phyloP scores from a whole-genome alignment of 1,140 invertebrate species.

The Palaemon carinicauda region DNA sequence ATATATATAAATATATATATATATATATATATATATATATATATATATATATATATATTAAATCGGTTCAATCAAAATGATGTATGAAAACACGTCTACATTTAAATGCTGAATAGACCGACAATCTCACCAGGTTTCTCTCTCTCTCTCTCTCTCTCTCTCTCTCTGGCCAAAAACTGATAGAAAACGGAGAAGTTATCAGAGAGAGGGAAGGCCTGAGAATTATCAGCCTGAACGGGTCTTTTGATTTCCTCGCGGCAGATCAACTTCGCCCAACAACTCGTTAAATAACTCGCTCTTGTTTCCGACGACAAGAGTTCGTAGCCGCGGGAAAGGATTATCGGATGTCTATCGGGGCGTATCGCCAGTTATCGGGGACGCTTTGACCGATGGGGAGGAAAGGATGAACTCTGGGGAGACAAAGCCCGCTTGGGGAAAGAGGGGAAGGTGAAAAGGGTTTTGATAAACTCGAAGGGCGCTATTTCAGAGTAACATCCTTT shows the following conservation, averaged over 20 bases:
- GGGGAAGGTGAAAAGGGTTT: background rate
- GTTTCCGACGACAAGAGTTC: conserved; percentile 43
- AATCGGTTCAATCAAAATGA: too few species aligned
- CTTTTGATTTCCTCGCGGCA: conserved; percentile 35
- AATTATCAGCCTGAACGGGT: conserved; percentile 30
- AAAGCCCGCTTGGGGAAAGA: background rate
- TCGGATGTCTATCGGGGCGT: conserved; percentile 50
- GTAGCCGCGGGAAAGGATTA: conserved; percentile 44
- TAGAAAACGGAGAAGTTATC: conserved; percentile 43
- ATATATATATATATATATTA: background rate
- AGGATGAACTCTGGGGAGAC: conserved; percentile 20
- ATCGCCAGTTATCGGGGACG: conserved; percentile 35
- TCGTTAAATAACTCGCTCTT: conserved; percentile 47
- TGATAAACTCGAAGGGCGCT: conserved; percentile 22
- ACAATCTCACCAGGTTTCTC: background rate
- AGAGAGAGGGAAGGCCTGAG: conserved; percentile 20
- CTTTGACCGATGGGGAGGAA: conserved; percentile 2
- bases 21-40: background rate
- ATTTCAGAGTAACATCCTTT: conserved; percentile 12
- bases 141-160: too few species aligned
- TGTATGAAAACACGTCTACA: too few species aligned
- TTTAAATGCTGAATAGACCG: too few species aligned
- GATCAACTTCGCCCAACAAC: conserved; percentile 46
- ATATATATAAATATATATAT: background rate
- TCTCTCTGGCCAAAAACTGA: conserved; percentile 20